These are phyloP conservation scores for Anas bernieri DNA, from an alignment of 2,797 vertebrate genomes.

Conservation along the genomic window DNA sequence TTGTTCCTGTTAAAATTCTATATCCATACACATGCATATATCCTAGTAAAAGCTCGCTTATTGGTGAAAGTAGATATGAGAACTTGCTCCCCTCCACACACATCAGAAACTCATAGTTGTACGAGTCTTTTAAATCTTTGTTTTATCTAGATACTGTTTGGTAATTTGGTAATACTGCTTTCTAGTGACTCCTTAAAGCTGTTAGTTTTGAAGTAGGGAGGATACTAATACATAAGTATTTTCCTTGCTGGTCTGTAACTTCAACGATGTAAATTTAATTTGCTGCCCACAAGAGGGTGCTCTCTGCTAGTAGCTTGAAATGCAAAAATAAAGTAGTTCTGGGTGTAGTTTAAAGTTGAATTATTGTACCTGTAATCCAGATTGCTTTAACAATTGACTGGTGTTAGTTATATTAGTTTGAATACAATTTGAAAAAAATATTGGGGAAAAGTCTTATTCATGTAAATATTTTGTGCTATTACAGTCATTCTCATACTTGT, in stretches of 20 bases:
- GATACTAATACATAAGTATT: background rate
- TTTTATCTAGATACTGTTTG: background rate
- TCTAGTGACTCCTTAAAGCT: background rate
- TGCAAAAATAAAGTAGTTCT: background rate
- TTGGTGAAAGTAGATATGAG: background rate
- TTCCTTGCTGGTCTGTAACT: background rate
- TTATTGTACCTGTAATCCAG: background rate
- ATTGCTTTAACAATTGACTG: background rate
- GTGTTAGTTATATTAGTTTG: background rate
- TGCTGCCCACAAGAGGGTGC: conserved; percentile 73
- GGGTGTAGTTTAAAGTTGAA: background rate
- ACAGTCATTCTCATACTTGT: background rate
- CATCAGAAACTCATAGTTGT: background rate
- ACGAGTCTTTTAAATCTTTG: background rate
- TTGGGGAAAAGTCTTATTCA: background rate
- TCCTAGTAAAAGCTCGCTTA: background rate
- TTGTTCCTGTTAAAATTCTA: background rate
- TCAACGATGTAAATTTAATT: background rate
- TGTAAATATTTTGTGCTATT: background rate
- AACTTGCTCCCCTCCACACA: background rate
- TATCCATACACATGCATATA: accelerated
- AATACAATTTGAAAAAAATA: background rate
- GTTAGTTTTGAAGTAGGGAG: background rate
- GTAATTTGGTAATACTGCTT: background rate
- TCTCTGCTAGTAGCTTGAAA: conserved; percentile 64